Base-by-base conservation (phyloP, 2,888 invertebrate species). In the Eupithecia dodoneata region DNA sequence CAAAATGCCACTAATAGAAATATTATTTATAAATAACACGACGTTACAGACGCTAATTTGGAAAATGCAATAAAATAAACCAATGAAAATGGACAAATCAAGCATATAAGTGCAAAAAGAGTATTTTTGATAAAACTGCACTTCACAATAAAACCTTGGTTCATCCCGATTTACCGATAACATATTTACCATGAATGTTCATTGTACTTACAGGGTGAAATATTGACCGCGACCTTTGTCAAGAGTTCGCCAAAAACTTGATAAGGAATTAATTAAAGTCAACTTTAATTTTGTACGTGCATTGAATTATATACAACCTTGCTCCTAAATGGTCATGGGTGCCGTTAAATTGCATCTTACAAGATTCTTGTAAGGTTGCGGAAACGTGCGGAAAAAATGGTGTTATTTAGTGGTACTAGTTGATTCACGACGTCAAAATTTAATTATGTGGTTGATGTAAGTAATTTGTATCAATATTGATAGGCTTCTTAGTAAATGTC, bases 231-330 rank as follows among this genome's bases (percentile, higher is more conserved):
- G 55, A 59, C 55, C 55, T 59, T 59, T 18, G 7, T 15, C 0
- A 15, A n/a, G 4, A 52, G 52, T 52, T 52, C 52, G 15, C 6
- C 6, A 52, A 52, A n/a, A 52, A n/a, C 52, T 13, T 52, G 52
- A 52, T 52, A 52, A n/a, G 52, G 52, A 52, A 52, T n/a, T 52
- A 52, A 52, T 52, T 52, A n/a, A 52, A 63, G 18, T 63, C 18
- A 63, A 63, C 30, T 30, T 59, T 30, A 30, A 30, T 30, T 18
- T 30, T 30, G 18, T 63, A 63, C 63, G 63, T 63, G 63, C 63
- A 30, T 18, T 59, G 18, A 59, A 63, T 63, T 63, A 63, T 30
- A 63, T 63, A 30, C 30, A 63, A 63, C 63, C 63, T 63, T 63
- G 63, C 18, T 30, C 63, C 10, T 63, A 30, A 18, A 59, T 18